These are phyloP conservation scores for Noctua fimbriata DNA, from an alignment of 2,888 invertebrate species.

Conservation along the genomic window DNA sequence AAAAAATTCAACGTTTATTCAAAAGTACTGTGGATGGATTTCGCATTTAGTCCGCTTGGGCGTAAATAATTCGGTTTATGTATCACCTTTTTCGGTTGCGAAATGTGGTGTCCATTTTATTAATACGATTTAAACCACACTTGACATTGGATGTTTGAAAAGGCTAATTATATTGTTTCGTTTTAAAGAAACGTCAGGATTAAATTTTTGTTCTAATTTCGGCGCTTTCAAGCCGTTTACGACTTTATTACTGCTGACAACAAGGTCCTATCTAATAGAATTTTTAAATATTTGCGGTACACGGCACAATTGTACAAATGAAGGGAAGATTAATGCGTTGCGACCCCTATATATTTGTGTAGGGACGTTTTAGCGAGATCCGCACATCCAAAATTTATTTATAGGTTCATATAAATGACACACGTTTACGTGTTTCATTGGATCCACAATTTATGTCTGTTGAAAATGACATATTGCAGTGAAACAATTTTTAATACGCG, in stretches of 20 bases:
- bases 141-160: constrained; percentile 38
- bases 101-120: constrained; percentile 42
- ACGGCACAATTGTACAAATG: constrained; percentile 75
- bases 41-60: constrained; percentile 34
- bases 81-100: constrained; percentile 35
- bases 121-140: constrained; percentile 40
- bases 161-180: constrained; percentile 40
- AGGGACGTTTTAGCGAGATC: constrained; percentile 84
- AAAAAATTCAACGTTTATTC: constrained; percentile 70
- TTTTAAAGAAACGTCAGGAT: constrained; percentile 34
- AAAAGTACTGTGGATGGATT: constrained; percentile 59
- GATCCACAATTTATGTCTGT: constrained; percentile 75
- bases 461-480: constrained; percentile 72
- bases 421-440: constrained; percentile 80
- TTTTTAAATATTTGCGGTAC: constrained; percentile 63
- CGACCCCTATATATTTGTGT: constrained; percentile 83
- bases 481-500: constrained; percentile 70
- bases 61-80: constrained; percentile 48
- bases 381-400: constrained; percentile 85
- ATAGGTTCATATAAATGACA: constrained; percentile 83
- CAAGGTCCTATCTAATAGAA: constrained; percentile 50
- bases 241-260: constrained; percentile 55
- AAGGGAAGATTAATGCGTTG: constrained; percentile 83
- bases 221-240: constrained; percentile 48
- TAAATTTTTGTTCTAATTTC: constrained; percentile 31